Evolutionary conservation across 2,797 vertebrate genomes (phyloP).

Genomic region (Sus cebifrons): DNA sequence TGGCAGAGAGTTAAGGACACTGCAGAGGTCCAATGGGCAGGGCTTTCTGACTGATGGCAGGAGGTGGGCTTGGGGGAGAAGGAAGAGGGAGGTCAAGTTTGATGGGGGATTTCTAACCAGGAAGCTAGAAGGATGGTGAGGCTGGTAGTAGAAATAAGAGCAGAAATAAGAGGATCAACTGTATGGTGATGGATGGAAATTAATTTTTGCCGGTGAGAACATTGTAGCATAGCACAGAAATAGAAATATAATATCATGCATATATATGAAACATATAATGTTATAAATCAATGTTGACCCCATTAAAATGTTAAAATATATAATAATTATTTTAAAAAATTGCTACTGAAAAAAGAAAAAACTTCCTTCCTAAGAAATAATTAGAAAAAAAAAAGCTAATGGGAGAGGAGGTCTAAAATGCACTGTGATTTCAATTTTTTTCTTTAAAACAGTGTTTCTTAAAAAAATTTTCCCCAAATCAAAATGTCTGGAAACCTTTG

Average conservation of each 20-base stretch:
- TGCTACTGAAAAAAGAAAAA: slow-evolving; percentile 19
- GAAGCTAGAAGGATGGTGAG: neutral
- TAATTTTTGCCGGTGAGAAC: neutral
- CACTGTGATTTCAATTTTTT: slow-evolving; percentile 34
- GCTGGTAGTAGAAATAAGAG: rapidly evolving
- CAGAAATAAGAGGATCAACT: neutral
- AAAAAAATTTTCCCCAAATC: neutral
- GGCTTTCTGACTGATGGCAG: neutral
- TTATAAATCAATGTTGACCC: neutral
- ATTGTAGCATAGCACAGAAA: neutral
- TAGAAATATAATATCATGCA: neutral
- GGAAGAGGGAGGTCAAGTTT: neutral
- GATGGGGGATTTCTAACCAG: neutral
- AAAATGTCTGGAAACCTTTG: neutral
- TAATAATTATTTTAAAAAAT: neutral
- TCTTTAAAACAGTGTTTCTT: neutral
- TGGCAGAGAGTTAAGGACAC: too few relatives aligned
- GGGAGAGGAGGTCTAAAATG: slow-evolving; percentile 39
- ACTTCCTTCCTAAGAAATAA: slow-evolving; percentile 56
- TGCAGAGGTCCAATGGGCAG: rapidly evolving
- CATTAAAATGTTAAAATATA: neutral
- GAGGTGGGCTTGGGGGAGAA: neutral
- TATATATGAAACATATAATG: neutral
- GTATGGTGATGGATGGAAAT: neutral
- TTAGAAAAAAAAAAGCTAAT: slow-evolving; percentile 61